phyloP scores from a whole-genome alignment of 2,888 invertebrate genomes.

The Polymixis lichenea region DNA sequence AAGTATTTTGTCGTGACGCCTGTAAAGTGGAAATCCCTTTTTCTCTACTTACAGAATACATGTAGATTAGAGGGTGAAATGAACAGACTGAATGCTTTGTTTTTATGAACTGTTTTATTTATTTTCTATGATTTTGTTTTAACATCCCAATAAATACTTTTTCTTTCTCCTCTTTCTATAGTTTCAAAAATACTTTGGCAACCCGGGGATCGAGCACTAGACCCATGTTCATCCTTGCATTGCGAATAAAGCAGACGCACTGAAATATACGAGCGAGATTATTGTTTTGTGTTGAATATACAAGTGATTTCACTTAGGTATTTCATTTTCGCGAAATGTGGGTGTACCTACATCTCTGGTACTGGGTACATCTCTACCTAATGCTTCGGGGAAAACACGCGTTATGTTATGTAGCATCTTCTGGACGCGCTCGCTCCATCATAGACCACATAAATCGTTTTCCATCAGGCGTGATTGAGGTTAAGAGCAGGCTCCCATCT shows the following conservation, averaged over 20 bases:
- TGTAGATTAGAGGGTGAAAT: not conserved
- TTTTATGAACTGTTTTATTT: not conserved
- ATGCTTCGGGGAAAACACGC: not conserved
- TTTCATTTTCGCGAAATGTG: not conserved
- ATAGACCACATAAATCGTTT: too few relatives aligned
- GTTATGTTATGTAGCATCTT: not conserved
- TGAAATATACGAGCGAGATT: not conserved
- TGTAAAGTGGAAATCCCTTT: not conserved
- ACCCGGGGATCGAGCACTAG: not conserved
- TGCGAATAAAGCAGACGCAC: not conserved
- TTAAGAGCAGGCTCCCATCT: too few relatives aligned
- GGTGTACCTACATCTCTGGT: not conserved
- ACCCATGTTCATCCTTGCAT: not conserved
- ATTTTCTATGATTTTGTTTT: not conserved
- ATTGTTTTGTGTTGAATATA: not conserved
- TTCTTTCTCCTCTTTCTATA: not conserved
- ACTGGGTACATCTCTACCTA: not conserved
- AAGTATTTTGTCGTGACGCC: not conserved
- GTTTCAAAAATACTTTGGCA: not conserved
- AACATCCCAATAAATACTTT: not conserved
- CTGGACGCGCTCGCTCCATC: too few relatives aligned
- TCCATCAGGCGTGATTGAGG: too few relatives aligned
- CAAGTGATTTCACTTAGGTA: not conserved
- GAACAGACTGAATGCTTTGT: too few relatives aligned
- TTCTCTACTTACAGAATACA: not conserved